Conservation (phyloP, 2,797 vertebrate genomes). For the Chrosomus eos region DNA sequence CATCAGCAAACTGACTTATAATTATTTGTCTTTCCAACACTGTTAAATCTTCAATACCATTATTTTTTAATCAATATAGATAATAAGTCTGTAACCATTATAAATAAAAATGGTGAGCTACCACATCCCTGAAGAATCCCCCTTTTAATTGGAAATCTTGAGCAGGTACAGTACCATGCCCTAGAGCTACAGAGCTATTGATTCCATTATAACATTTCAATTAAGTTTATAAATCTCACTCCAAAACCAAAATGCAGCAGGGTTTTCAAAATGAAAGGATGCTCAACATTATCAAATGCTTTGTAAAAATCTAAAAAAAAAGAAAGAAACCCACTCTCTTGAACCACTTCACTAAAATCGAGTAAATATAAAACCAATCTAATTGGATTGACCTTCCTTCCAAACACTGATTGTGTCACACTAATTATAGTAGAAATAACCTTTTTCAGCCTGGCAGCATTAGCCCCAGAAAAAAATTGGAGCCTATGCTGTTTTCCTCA, state of each 20-base stretch:
- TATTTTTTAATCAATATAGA: not conserved
- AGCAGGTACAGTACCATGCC: not conserved
- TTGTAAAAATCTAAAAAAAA: conserved; percentile 11
- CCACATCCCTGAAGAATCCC: not conserved
- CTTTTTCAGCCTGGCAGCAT: not conserved
- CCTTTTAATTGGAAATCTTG: conserved; percentile 1
- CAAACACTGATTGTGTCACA: not conserved
- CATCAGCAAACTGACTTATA: not conserved
- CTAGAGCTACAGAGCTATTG: conserved; percentile 10
- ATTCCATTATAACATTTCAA: not conserved
- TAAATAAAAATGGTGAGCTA: not conserved
- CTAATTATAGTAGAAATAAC: not conserved
- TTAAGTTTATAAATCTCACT: not conserved
- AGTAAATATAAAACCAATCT: not conserved
- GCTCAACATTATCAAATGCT: conserved; percentile 1
- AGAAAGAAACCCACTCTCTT: not conserved
- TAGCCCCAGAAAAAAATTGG: not conserved
- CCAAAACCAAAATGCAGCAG: conserved; percentile 24
- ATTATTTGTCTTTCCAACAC: not conserved
- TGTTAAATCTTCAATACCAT: not conserved
- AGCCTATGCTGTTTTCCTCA: no score
- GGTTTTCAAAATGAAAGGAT: conserved; percentile 5
- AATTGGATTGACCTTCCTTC: conserved; percentile 4
- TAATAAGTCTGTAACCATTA: not conserved
- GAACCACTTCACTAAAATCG: not conserved